Base-by-base conservation (phyloP, 2,113 vertebrate genomes). In the Suncus etruscus region DNA sequence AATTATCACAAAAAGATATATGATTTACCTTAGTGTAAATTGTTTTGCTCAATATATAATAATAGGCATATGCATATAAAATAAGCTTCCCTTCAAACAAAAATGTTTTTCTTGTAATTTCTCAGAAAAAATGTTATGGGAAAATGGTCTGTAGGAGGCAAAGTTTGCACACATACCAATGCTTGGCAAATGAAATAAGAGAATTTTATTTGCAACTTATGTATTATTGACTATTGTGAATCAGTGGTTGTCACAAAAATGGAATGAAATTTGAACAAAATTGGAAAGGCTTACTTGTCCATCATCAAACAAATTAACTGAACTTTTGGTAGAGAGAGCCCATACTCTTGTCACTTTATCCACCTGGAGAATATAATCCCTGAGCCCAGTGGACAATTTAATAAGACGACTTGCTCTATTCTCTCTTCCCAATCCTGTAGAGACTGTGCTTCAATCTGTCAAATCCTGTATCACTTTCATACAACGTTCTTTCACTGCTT, bases 371-470 rank as follows among this genome's bases (percentile, higher is more conserved):
- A 92, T 91, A 73, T 63, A 94, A 86, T 87, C 20, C 32, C 87
- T 63, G 83, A 94, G 89, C 6, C 18, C 2, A 70, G 32, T 29
- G 58, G 66, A 83, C 45, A n/a, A 18, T 95, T 96, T 95, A 94
- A 90, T 76, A 79, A 61, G 63, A 39, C 95, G 72, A 89, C 94
- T 95, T 85, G 47, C 89, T 97, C 96, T 91, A 93, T 69, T 95
- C 73, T 96, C 77, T 92, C 72, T 24, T 97, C 87, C 58, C 54
- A 51, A 6, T 91, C 50, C 85, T 91, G 65, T 80, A 1, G 85
- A 96, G 94, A 66, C 78, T 82, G 8, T n/a, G 48, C 94, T 97
- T 97, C 90, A 94, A 84, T 51, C 72, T 96, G 92, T 97, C 96
- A 96, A 93, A 51, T 24, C 86, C 0, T 0, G 83, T 77, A 92